These are phyloP conservation scores for Sepioteuthis lessoniana DNA, from an alignment of 2,888 invertebrate species.

Conservation along the genomic window DNA sequence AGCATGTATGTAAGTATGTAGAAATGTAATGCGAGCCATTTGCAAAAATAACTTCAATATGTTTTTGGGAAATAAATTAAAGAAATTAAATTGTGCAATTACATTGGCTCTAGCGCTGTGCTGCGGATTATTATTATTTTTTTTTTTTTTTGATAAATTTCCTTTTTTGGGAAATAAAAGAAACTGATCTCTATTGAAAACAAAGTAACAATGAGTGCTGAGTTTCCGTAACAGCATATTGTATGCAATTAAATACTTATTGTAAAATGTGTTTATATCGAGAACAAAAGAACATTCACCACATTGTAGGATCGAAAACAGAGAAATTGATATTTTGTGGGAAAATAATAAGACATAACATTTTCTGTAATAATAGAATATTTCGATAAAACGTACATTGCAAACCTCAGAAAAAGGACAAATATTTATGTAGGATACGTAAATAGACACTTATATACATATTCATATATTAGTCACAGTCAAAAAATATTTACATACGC, in stretches of 20 bases:
- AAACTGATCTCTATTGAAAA: not conserved
- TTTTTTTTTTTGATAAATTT: too few species aligned
- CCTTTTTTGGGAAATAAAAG: not conserved
- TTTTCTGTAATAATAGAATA: not conserved
- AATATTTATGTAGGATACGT: not conserved
- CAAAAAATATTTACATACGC: too few species aligned
- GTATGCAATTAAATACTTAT: conserved; percentile 10
- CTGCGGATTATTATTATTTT: not conserved
- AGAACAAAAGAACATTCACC: not conserved
- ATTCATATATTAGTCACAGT: too few species aligned
- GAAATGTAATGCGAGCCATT: too few species aligned
- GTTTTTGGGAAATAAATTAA: not conserved
- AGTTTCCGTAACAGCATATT: not conserved
- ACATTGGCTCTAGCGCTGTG: not conserved
- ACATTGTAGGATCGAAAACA: not conserved
- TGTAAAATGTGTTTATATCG: not conserved
- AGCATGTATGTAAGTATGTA: too few species aligned
- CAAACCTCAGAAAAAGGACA: not conserved
- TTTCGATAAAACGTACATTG: not conserved
- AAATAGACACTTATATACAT: not conserved
- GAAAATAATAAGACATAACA: not conserved
- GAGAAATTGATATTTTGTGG: not conserved
- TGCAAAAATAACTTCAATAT: not conserved
- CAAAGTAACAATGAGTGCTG: not conserved
- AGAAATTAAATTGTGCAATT: not conserved